These are phyloP conservation scores for Ianthella basta DNA, from an alignment of 37 sponge, comb jelly and placozoan genomes.

Conservation along the genomic window DNA sequence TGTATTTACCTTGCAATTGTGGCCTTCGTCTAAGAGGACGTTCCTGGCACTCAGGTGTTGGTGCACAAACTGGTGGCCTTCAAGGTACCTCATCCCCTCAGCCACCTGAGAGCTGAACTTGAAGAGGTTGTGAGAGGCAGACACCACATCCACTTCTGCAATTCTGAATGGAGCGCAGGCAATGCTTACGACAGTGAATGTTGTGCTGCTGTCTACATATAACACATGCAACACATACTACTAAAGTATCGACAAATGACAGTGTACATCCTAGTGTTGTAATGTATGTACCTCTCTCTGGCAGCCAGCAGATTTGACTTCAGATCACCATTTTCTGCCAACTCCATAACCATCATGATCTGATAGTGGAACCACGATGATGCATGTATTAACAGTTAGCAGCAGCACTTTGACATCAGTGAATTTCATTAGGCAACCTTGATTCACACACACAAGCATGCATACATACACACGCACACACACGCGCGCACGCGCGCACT, in stretches of 20 bases:
- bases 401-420: too few relatives aligned
- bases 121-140: background rate
- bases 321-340: constrained; percentile 20
- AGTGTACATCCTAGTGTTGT: background rate
- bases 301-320: background rate
- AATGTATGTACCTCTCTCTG: background rate
- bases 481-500: constrained; percentile 8
- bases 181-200: background rate
- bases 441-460: background rate
- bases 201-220: background rate
- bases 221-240: background rate
- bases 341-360: constrained; percentile 37
- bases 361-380: background rate
- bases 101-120: background rate
- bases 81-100: constrained; percentile 10
- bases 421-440: too few relatives aligned
- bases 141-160: background rate
- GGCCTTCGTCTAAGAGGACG: background rate
- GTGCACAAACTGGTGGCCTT: background rate
- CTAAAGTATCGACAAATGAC: background rate
- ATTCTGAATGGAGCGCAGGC: background rate
- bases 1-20: constrained; percentile 7
- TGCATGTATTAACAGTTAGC: too few relatives aligned
- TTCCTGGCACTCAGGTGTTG: background rate
- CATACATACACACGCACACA: constrained; percentile 12